Evolutionary conservation across 35 echinoderm and acorn worm species (phyloP).

Genomic region (Heliocidaris tuberculata): DNA sequence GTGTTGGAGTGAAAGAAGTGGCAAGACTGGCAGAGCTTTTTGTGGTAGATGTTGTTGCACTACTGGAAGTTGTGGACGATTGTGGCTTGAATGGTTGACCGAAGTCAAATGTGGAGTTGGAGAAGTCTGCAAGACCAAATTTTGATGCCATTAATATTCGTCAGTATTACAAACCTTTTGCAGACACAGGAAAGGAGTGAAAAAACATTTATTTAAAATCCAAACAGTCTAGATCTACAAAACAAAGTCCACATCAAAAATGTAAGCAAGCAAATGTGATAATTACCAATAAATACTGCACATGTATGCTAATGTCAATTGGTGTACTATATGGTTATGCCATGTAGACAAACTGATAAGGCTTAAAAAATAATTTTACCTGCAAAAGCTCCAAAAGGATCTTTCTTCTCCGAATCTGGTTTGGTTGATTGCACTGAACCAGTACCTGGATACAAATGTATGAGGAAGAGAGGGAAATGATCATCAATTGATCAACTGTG

Average conservation of each 20-base stretch:
- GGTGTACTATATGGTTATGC: too few species aligned
- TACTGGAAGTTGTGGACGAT: conserved; percentile 24
- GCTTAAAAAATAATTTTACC: not conserved
- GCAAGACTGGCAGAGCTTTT: conserved; percentile 49
- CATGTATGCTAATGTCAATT: too few species aligned
- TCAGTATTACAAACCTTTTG: not conserved
- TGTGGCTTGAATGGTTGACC: conserved; percentile 24
- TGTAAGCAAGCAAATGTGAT: too few species aligned
- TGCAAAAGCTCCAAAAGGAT: conserved; percentile 67
- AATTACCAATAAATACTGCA: too few species aligned
- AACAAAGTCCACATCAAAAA: too few species aligned
- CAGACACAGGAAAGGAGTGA: not conserved
- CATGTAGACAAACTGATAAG: too few species aligned
- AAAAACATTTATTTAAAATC: not conserved
- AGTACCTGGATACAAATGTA: not conserved
- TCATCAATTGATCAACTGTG: not conserved
- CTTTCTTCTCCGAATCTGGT: conserved; percentile 42
- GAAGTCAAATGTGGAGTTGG: conserved; percentile 65
- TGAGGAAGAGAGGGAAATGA: not conserved
- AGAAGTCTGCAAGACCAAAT: conserved; percentile 60
- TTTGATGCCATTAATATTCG: not conserved
- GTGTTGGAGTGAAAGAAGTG: conserved; percentile 27
- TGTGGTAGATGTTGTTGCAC: conserved; percentile 6
- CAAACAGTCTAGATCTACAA: too few species aligned
- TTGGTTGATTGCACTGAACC: not conserved